Conservation (phyloP, 2,113 vertebrate genomes). For the Periophthalmus modestus region DNA sequence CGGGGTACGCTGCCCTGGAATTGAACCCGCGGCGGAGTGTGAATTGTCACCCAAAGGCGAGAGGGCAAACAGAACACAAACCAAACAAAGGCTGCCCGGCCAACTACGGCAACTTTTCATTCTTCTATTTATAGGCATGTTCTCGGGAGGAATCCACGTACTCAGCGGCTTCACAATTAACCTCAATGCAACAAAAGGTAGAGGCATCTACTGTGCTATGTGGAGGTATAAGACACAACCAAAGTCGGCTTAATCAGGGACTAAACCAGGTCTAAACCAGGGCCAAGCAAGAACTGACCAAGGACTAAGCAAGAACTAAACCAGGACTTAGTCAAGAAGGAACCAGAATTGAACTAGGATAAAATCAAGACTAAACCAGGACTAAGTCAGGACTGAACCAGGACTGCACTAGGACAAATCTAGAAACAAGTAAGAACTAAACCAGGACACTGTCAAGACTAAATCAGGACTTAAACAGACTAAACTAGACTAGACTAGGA, state of each 20-base stretch:
- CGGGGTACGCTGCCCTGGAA: slow-evolving; percentile 58
- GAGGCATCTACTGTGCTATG: not conserved
- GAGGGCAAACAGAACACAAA: slow-evolving; percentile 71
- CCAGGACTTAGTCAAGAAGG: too few relatives aligned
- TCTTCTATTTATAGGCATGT: slow-evolving; percentile 1
- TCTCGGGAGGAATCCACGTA: not conserved
- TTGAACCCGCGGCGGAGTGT: slow-evolving; percentile 74
- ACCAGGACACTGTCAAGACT: too few relatives aligned
- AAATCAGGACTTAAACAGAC: not conserved
- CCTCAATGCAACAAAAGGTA: not conserved
- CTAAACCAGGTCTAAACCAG: too few relatives aligned
- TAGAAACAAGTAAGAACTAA: too few relatives aligned
- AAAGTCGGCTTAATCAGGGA: not conserved
- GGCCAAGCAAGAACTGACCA: too few relatives aligned
- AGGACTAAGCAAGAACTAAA: too few relatives aligned
- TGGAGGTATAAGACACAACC: not conserved
- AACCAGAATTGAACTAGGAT: too few relatives aligned
- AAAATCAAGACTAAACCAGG: too few relatives aligned
- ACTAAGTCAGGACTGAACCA: too few relatives aligned
- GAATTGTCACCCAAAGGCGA: slow-evolving; percentile 73
- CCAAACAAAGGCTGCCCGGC: slow-evolving; percentile 67
- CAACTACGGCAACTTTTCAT: slow-evolving; percentile 14
- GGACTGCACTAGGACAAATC: too few relatives aligned
- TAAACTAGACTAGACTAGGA: not conserved
- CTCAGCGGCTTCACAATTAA: not conserved